Conservation (phyloP, 1,140 invertebrate genomes). For the Hermetia illucens region DNA sequence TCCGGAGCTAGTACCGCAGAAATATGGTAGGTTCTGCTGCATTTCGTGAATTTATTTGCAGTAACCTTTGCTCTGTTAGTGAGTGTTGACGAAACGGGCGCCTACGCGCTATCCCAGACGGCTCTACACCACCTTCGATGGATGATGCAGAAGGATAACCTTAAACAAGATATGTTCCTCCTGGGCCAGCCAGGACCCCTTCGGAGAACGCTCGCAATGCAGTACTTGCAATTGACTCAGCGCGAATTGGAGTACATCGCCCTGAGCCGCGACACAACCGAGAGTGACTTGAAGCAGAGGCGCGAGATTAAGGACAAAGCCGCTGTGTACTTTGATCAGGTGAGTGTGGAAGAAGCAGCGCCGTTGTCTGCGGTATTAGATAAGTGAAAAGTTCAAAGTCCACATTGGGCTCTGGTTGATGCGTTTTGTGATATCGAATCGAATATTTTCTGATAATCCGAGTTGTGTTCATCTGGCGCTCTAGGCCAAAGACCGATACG, state of each 20-base stretch:
- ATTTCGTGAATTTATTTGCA: too few relatives aligned
- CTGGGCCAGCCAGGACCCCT: conserved; percentile 74
- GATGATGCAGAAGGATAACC: conserved; percentile 87
- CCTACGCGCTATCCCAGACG: conserved; percentile 47
- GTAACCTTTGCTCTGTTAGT: conserved; percentile 32
- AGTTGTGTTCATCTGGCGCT: too few relatives aligned
- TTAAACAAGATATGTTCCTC: conserved; percentile 92
- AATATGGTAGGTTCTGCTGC: conserved; percentile 56
- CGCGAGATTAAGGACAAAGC: conserved; percentile 79
- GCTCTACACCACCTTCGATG: conserved; percentile 72
- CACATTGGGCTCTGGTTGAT: too few relatives aligned
- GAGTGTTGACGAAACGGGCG: conserved; percentile 28
- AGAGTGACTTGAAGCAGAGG: conserved; percentile 91
- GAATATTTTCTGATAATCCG: too few relatives aligned
- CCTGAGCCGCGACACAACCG: conserved; percentile 88
- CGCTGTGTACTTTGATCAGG: conserved; percentile 88
- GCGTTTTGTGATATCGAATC: too few relatives aligned
- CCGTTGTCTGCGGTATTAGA: too few relatives aligned
- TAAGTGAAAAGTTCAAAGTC: too few relatives aligned
- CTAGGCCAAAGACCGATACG: too few relatives aligned
- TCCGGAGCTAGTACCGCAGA: conserved; percentile 67
- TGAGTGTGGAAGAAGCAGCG: too few relatives aligned
- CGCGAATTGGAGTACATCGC: conserved; percentile 88
- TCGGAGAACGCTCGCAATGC: conserved; percentile 60
- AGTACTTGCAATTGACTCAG: conserved; percentile 76